Evolutionary conservation across 2,888 invertebrate genomes (phyloP).

Genomic region (Amphipyra berbera): DNA sequence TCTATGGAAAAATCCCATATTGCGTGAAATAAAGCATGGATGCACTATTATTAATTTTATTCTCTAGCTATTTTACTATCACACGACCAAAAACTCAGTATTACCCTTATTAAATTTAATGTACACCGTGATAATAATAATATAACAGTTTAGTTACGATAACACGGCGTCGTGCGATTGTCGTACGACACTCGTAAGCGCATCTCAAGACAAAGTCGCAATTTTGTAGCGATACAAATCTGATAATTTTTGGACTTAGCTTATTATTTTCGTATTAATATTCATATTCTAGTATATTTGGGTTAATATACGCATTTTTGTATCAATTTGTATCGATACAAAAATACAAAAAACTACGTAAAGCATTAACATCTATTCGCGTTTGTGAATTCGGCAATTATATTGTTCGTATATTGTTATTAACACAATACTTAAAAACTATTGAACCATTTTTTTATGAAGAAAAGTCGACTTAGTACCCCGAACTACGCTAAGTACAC

Average conservation of each 20-base stretch:
- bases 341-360: constrained; percentile 18
- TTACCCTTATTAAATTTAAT: constrained; percentile 34
- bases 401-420: constrained; percentile 43
- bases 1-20: too few species aligned
- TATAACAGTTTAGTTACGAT: constrained; percentile 30
- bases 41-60: too few species aligned
- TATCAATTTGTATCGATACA: constrained; percentile 26
- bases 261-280: constrained; percentile 7
- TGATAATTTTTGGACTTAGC: constrained; percentile 47
- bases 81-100: constrained; percentile 9
- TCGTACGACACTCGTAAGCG: constrained; percentile 37
- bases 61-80: constrained; percentile 5
- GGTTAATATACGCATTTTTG: constrained; percentile 23
- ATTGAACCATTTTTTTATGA: constrained; percentile 39
- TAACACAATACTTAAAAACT: constrained; percentile 43
- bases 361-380: constrained; percentile 32
- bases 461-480: background rate
- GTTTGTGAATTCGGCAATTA: constrained; percentile 45
- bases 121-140: constrained; percentile 34
- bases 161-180: constrained; percentile 38
- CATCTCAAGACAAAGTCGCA: constrained; percentile 15
- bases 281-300: constrained; percentile 31
- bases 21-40: too few species aligned
- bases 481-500: too few species aligned
- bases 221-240: constrained; percentile 25